These are phyloP conservation scores for Camponotus pennsylvanicus DNA, from an alignment of 1,140 invertebrate genomes.

Conservation along the genomic window DNA sequence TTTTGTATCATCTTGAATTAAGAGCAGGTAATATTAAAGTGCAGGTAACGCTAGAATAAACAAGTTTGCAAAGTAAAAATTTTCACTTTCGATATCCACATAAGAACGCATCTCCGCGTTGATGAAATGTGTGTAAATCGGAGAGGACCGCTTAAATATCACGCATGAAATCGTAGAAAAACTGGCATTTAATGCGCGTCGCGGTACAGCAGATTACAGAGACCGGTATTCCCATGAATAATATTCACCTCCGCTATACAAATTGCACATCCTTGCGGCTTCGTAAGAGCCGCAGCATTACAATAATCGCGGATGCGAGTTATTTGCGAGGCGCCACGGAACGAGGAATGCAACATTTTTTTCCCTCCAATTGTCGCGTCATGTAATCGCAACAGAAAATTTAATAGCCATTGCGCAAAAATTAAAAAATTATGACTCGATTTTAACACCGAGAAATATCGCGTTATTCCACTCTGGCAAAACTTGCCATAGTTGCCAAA, in stretches of 20 bases:
- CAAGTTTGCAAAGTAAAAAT: not conserved
- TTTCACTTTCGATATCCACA: not conserved
- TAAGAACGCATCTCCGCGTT: not conserved
- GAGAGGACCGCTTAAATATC: not conserved
- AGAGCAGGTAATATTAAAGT: not conserved
- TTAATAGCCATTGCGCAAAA: not conserved
- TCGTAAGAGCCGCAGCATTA: slow-evolving; percentile 11
- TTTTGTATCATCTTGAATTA: not conserved
- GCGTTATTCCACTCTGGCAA: not conserved
- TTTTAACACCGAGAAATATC: not conserved
- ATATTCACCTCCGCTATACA: slow-evolving; percentile 33
- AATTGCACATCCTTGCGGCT: slow-evolving; percentile 37
- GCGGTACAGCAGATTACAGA: slow-evolving; percentile 26
- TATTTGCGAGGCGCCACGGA: not conserved
- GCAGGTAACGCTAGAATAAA: not conserved
- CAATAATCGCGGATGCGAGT: slow-evolving; percentile 44
- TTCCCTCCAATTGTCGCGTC: not conserved
- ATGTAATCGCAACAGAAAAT: not conserved
- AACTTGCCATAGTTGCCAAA: not conserved
- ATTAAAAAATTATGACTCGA: not conserved
- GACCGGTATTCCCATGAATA: slow-evolving; percentile 25
- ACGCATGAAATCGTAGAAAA: slow-evolving; percentile 16
- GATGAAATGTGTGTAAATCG: not conserved
- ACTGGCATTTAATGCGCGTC: not conserved
- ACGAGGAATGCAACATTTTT: slow-evolving; percentile 16